A percentile compares a stretch with the other conserved stretches of the same genome.
phyloP scores from a whole-genome alignment of 2,113 vertebrate species.

The Xyrauchen texanus region DNA sequence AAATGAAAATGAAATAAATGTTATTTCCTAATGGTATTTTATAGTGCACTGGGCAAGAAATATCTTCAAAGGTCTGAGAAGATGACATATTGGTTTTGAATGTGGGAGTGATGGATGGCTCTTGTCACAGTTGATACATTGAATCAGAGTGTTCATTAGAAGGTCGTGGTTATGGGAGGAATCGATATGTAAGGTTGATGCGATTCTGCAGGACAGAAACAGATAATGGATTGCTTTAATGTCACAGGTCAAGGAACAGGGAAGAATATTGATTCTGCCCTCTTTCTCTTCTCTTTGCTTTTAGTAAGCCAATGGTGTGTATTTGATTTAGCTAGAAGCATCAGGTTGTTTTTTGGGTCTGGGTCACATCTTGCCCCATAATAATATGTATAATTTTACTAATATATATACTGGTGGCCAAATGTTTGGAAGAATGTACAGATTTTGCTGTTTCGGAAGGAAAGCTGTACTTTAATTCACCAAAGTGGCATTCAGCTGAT shows the following conservation, averaged over 20 bases:
- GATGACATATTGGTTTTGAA: background rate
- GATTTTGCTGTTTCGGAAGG: no score
- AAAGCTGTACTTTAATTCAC: no score
- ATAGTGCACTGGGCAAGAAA: background rate
- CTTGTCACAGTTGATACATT: constrained; percentile 1
- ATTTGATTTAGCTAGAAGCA: background rate
- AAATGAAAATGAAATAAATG: background rate
- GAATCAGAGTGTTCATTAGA: constrained; percentile 1
- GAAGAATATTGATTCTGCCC: constrained; percentile 19
- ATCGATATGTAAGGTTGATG: constrained; percentile 19
- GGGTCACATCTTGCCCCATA: background rate
- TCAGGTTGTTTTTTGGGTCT: background rate
- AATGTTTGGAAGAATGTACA: no score
- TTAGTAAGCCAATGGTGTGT: background rate
- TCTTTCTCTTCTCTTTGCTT: background rate
- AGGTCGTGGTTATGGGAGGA: background rate
- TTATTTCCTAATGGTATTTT: background rate
- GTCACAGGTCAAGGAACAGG: constrained; percentile 19
- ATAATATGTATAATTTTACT: no score
- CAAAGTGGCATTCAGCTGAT: no score
- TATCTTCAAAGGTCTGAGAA: constrained; percentile 16
- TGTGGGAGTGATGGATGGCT: constrained; percentile 3
- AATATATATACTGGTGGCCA: no score
- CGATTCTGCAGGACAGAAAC: background rate
- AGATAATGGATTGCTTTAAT: constrained; percentile 35